Evolutionary conservation across 1,140 invertebrate species (phyloP).

Genomic region (Drosophila subpulchrella): DNA sequence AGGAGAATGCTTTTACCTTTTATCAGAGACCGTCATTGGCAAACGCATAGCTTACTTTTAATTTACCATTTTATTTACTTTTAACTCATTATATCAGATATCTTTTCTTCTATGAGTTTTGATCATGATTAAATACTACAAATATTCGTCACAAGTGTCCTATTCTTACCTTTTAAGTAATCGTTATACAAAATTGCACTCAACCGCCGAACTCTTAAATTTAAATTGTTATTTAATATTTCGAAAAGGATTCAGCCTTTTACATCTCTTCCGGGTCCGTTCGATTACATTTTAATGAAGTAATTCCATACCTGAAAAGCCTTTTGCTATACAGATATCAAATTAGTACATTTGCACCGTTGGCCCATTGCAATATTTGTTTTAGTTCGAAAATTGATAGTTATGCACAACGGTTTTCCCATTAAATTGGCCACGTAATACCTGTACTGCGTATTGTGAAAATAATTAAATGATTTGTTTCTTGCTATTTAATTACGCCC

Average conservation of each 20-base stretch:
- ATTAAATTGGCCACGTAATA: background rate
- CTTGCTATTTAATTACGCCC: conserved; percentile 8
- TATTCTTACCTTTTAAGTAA: no score
- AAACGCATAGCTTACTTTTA: no score
- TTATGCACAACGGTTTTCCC: no score
- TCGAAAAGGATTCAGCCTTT: background rate
- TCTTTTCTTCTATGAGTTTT: no score
- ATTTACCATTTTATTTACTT: no score
- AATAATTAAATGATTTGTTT: background rate
- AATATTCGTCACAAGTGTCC: no score
- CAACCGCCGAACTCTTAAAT: background rate
- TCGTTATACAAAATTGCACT: background rate
- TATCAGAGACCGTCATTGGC: no score
- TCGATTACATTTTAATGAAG: background rate
- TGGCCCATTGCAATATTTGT: background rate
- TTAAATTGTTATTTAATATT: background rate
- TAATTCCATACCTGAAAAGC: background rate
- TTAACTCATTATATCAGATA: no score
- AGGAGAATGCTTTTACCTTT: no score
- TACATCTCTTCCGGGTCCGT: no score
- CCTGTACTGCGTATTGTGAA: background rate
- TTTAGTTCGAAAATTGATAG: background rate
- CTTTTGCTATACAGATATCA: background rate
- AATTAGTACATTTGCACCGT: background rate
- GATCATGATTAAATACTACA: no score